Evolutionary conservation across 2,888 invertebrate genomes (phyloP).

Genomic region (Torymus texanus): DNA sequence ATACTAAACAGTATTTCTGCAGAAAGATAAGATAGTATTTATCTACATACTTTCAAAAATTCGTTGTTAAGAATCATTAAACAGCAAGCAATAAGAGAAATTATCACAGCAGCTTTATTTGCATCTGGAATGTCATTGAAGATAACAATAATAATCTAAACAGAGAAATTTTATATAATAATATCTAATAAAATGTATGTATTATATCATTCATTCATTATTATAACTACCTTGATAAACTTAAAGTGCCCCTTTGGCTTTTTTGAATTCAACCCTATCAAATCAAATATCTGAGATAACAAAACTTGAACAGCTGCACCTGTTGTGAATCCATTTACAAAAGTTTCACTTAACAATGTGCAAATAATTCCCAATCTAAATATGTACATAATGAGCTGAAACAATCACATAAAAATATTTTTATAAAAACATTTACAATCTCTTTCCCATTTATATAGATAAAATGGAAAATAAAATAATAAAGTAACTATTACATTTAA

Average conservation of each 20-base stretch:
- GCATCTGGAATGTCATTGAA: slow-evolving; percentile 77
- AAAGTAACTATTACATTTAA: too few species aligned
- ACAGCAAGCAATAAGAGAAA: slow-evolving; percentile 80
- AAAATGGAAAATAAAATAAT: background rate
- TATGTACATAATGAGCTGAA: slow-evolving; percentile 85
- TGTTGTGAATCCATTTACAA: slow-evolving; percentile 92
- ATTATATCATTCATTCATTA: slow-evolving; percentile 32
- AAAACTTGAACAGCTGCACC: slow-evolving; percentile 91
- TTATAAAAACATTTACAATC: background rate
- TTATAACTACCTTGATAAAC: slow-evolving; percentile 77
- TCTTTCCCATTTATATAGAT: background rate
- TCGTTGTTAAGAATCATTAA: slow-evolving; percentile 81
- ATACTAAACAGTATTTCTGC: too few species aligned
- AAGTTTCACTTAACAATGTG: slow-evolving; percentile 85
- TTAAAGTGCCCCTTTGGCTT: slow-evolving; percentile 80
- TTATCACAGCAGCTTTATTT: slow-evolving; percentile 80
- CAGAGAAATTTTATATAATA: slow-evolving; percentile 57
- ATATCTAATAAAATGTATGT: slow-evolving; percentile 33
- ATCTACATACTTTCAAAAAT: slow-evolving; percentile 78
- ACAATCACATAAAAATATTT: slow-evolving; percentile 32
- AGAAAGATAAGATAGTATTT: slow-evolving; percentile 34
- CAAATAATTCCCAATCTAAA: slow-evolving; percentile 85
- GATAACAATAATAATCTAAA: slow-evolving; percentile 80
- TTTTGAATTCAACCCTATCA: slow-evolving; percentile 78
- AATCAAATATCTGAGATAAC: slow-evolving; percentile 83